phyloP scores from a whole-genome alignment of 2,797 vertebrate genomes.

The Rhynchotus rufescens region DNA sequence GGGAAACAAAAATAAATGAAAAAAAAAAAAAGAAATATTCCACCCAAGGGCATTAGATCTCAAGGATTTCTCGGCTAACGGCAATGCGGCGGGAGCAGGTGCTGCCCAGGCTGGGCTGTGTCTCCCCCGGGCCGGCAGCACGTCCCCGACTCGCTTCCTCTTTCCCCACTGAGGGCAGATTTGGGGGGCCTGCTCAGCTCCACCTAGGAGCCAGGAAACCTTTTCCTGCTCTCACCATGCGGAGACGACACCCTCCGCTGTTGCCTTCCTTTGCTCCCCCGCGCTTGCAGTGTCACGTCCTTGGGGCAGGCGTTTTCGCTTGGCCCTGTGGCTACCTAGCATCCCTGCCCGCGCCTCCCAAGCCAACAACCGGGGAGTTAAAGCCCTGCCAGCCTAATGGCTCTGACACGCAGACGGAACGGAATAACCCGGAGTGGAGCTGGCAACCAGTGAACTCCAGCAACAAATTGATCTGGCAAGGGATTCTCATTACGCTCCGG shows the following conservation, averaged over 20 bases:
- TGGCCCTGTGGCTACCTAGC: background rate
- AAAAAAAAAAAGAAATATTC: background rate
- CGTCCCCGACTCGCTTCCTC: background rate
- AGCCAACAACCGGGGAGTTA: conserved; percentile 11
- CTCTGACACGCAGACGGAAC: conserved; percentile 58
- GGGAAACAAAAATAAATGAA: background rate
- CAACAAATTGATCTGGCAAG: conserved; percentile 71
- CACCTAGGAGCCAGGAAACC: background rate
- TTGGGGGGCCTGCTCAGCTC: background rate
- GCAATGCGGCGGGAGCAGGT: fast-evolving
- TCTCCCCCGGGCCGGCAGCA: background rate
- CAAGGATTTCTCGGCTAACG: background rate
- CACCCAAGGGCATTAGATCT: background rate
- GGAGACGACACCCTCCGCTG: background rate
- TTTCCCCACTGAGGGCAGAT: background rate
- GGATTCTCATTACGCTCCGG: conserved; percentile 62
- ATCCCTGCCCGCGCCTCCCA: background rate
- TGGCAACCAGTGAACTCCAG: conserved; percentile 60
- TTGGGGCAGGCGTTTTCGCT: conserved; percentile 17
- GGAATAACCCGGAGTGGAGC: conserved; percentile 48
- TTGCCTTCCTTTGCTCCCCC: background rate
- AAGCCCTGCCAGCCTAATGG: conserved; percentile 40
- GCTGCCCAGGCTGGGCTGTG: fast-evolving
- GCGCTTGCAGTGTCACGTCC: background rate
- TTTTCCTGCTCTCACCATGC: fast-evolving